Conservation (phyloP, 2,113 vertebrate species). For the Leptodactylus fuscus region DNA sequence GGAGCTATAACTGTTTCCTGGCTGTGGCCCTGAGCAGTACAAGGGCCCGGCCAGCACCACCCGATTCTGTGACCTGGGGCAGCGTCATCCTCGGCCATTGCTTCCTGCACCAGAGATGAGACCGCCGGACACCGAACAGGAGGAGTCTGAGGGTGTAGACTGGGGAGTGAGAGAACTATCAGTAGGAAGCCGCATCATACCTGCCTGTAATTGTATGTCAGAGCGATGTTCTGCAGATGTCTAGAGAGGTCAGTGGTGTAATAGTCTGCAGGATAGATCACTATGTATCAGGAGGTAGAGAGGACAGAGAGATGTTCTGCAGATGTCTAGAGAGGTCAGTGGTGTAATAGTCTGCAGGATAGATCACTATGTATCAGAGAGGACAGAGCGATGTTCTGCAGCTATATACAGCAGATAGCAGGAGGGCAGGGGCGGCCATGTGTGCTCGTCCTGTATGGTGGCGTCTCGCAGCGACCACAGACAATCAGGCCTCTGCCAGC, state of each 20-base stretch:
- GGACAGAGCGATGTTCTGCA: constrained; percentile 11
- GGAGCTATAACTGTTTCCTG: neutral
- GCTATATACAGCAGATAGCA: neutral
- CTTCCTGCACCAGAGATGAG: neutral
- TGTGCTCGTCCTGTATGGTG: no score
- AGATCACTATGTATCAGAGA: no score
- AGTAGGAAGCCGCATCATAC: neutral
- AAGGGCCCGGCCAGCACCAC: no score
- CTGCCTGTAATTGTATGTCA: no score
- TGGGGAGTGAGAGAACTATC: no score
- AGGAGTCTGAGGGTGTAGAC: neutral
- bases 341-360: no score
- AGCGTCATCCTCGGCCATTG: neutral
- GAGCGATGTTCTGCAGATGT: constrained; percentile 1
- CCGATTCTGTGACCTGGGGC: constrained; percentile 22
- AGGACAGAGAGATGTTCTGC: no score
- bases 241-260: neutral
- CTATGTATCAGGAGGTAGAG: no score
- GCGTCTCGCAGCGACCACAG: no score
- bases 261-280: no score
- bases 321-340: no score
- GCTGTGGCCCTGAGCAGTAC: neutral
- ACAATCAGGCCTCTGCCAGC: neutral
- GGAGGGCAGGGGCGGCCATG: no score
- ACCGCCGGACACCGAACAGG: neutral